Evolutionary conservation across 2,113 vertebrate genomes (phyloP).

Genomic region (Plecotus auritus): DNA sequence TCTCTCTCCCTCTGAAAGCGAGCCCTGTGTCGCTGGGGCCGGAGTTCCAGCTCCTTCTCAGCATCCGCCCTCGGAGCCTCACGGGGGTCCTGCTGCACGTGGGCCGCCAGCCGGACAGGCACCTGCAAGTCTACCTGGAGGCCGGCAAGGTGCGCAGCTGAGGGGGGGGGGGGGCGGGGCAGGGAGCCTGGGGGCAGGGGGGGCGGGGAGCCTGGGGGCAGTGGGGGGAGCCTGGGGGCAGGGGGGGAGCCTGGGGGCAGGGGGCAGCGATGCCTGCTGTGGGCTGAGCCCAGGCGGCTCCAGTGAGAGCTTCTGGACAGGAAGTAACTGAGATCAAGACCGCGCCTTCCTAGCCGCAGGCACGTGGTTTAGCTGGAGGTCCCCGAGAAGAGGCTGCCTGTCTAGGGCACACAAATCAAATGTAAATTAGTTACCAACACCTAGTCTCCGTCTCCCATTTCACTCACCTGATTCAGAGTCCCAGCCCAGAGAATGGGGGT

Average conservation of each 20-base stretch:
- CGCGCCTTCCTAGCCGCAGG: neutral
- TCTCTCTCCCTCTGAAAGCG: too few relatives aligned
- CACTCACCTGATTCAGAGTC: neutral
- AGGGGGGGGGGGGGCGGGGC: too few relatives aligned
- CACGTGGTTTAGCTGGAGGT: neutral
- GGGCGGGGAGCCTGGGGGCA: too few relatives aligned
- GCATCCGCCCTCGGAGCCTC: constrained; percentile 85
- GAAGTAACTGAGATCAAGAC: neutral
- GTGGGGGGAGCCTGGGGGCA: too few relatives aligned
- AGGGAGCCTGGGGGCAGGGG: too few relatives aligned
- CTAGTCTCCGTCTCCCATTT: neutral
- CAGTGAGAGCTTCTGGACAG: neutral
- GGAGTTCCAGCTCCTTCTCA: constrained; percentile 88
- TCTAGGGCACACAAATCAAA: constrained; percentile 4
- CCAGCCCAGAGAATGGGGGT: neutral
- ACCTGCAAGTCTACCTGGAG: constrained; percentile 88
- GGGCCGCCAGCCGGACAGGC: constrained; percentile 77
- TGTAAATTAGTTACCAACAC: constrained; percentile 31
- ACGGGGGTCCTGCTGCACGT: constrained; percentile 86
- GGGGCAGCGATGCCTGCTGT: neutral
- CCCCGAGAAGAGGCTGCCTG: neutral
- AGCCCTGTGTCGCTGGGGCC: constrained; percentile 77
- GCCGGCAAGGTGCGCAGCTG: constrained; percentile 84
- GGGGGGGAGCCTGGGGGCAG: too few relatives aligned
- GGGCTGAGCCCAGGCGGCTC: neutral